Evolutionary conservation across 2,888 invertebrate species (phyloP).

Genomic region (Sminthurinus aureus): DNA sequence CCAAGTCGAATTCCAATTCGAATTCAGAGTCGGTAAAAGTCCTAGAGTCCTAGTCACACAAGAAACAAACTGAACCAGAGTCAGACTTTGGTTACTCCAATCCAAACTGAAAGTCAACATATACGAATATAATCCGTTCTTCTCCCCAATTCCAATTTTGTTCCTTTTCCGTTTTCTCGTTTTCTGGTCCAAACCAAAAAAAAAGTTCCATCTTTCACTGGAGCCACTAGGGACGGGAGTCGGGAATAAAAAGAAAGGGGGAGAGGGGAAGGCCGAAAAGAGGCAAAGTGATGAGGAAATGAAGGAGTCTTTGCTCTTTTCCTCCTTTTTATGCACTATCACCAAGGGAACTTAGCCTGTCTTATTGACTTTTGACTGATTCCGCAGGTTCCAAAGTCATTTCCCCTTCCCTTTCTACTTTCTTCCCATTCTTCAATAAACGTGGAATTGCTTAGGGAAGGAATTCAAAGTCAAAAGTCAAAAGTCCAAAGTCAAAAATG

Average conservation of each 20-base stretch:
- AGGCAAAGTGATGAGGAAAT: neutral
- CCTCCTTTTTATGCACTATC: neutral
- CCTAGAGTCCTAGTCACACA: too few relatives aligned
- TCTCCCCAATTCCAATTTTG: neutral
- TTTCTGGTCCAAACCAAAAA: neutral
- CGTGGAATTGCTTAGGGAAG: too few relatives aligned
- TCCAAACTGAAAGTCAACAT: neutral
- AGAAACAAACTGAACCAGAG: neutral
- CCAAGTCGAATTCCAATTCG: neutral
- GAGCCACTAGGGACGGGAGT: neutral
- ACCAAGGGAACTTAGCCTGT: too few relatives aligned
- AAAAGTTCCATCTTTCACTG: neutral
- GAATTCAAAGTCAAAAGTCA: too few relatives aligned
- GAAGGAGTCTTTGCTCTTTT: too few relatives aligned
- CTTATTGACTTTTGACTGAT: too few relatives aligned
- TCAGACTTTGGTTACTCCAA: too few relatives aligned
- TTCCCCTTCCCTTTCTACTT: too few relatives aligned
- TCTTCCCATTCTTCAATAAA: too few relatives aligned
- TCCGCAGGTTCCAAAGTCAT: too few relatives aligned
- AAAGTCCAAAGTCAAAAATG: too few relatives aligned
- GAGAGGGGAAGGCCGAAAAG: neutral
- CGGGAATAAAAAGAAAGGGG: neutral
- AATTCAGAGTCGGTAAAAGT: neutral
- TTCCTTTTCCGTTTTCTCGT: neutral
- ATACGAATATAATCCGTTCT: neutral